phyloP scores from a whole-genome alignment of 1,140 invertebrate species.

The Pogonomyrmex californicus region DNA sequence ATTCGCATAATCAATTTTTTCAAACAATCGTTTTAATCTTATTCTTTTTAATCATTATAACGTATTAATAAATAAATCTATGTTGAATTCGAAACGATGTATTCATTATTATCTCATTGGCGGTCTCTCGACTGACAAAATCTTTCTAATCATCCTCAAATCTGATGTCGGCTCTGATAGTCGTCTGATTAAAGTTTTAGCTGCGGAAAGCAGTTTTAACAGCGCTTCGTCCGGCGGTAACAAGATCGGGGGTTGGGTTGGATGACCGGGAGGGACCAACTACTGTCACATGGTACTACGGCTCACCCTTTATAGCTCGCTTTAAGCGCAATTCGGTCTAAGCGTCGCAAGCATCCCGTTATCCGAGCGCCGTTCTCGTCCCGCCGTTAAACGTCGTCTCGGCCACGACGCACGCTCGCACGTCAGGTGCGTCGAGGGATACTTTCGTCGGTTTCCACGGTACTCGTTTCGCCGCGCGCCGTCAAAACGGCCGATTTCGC shows the following conservation, averaged over 20 bases:
- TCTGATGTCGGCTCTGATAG: no score
- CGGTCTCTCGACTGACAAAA: no score
- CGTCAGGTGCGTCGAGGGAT: conserved; percentile 12
- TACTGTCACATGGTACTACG: conserved; percentile 44
- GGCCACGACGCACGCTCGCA: conserved; percentile 4
- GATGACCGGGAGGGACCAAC: neutral
- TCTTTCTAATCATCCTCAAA: no score
- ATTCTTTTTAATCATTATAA: no score
- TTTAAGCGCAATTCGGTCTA: conserved; percentile 58
- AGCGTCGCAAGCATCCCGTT: neutral
- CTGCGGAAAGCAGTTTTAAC: neutral
- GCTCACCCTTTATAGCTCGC: conserved; percentile 64
- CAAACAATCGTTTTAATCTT: no score
- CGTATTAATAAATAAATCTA: no score
- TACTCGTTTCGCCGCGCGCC: conserved; percentile 37
- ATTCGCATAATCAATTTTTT: no score
- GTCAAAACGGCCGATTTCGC: conserved; percentile 66
- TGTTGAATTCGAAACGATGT: no score
- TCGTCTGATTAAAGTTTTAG: no score
- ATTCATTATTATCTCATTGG: no score
- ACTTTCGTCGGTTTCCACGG: conserved; percentile 57
- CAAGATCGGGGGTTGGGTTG: no score
- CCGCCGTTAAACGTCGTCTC: conserved; percentile 55
- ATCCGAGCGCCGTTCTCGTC: conserved; percentile 35
- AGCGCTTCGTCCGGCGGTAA: neutral